A percentile compares a stretch with the other conserved stretches of the same genome.
Conservation (phyloP, 2,888 invertebrate genomes). For the Choristoneura rosaceana region DNA sequence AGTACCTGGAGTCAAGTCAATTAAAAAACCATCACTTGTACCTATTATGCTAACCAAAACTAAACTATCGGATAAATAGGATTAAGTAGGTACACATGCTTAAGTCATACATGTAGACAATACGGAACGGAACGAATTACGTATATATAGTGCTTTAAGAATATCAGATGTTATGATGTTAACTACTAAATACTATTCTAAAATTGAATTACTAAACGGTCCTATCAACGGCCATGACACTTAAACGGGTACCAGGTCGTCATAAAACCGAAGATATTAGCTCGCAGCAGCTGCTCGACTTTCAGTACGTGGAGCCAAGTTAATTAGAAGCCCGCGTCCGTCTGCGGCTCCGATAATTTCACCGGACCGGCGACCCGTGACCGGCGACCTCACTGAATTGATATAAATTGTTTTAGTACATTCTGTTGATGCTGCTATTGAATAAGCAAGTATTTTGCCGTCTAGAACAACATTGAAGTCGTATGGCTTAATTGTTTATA, state of each 20-base stretch:
- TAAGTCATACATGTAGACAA: too few species aligned
- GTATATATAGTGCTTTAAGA: neutral
- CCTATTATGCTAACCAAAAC: too few species aligned
- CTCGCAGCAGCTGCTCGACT: slow-evolving; percentile 66
- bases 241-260: slow-evolving; percentile 52
- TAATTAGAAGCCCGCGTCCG: slow-evolving; percentile 75
- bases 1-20: too few species aligned
- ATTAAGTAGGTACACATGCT: too few species aligned
- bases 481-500: too few species aligned
- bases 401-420: slow-evolving; percentile 64
- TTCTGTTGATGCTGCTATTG: neutral
- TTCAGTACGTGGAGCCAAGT: slow-evolving; percentile 64
- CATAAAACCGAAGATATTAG: slow-evolving; percentile 62
- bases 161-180: neutral
- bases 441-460: neutral
- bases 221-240: slow-evolving; percentile 23
- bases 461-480: neutral
- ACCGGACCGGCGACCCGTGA: slow-evolving; percentile 59
- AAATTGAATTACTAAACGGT: neutral
- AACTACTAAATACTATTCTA: neutral
- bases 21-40: too few species aligned
- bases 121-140: too few species aligned
- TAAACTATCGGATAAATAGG: too few species aligned
- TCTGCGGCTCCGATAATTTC: slow-evolving; percentile 78
- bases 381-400: slow-evolving; percentile 57